Percentiles rank a stretch among this genome's conserved stretches.
Evolutionary conservation across 1,140 invertebrate genomes (phyloP).

Genomic region (Caenorhabditis remanei): DNA sequence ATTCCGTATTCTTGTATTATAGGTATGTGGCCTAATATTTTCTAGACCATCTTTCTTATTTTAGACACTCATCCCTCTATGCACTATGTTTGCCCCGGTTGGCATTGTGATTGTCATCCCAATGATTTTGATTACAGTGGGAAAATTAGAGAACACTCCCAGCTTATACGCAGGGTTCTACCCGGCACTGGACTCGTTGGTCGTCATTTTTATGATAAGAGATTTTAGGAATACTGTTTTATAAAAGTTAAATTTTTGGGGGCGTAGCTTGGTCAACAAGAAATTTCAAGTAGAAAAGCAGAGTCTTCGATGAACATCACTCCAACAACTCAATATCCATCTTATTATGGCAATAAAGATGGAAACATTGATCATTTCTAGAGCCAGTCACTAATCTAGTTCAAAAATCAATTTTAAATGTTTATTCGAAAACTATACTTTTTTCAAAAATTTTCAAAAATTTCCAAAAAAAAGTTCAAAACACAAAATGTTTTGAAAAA

Average conservation of each 20-base stretch:
- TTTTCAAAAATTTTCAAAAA: too few relatives aligned
- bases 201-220: constrained; percentile 2
- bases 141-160: neutral
- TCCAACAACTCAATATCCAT: too few relatives aligned
- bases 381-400: neutral
- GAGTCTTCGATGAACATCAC: too few relatives aligned
- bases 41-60: neutral
- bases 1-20: neutral
- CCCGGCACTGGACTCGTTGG: neutral
- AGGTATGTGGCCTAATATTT: neutral
- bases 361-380: too few relatives aligned
- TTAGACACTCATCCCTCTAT: neutral
- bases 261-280: too few relatives aligned
- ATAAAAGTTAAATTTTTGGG: neutral
- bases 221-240: neutral
- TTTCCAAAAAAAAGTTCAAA: too few relatives aligned
- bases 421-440: too few relatives aligned
- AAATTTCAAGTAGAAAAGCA: too few relatives aligned
- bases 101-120: neutral
- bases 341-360: too few relatives aligned
- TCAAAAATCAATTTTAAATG: too few relatives aligned
- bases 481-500: too few relatives aligned
- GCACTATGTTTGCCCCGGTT: neutral
- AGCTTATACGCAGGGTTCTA: neutral
- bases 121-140: neutral